Evolutionary conservation across 2,888 invertebrate genomes (phyloP).

Genomic region (Leucophenga montana): DNA sequence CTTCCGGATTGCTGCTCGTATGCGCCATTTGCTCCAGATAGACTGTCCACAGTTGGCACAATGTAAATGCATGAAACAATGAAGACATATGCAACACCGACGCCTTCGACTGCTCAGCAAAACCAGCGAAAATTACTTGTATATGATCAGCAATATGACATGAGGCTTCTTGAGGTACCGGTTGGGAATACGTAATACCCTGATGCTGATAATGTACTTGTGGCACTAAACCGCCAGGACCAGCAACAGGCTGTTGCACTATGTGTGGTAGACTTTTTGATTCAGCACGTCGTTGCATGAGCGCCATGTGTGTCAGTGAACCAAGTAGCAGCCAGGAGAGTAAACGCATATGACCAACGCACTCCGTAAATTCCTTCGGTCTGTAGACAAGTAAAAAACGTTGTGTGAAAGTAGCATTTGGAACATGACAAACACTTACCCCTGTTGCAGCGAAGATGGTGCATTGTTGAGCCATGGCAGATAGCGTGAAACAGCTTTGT

Average conservation of each 20-base stretch:
- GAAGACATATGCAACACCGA: constrained; percentile 96
- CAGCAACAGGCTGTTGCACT: constrained; percentile 43
- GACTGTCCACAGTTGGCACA: constrained; percentile 99
- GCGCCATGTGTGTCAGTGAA: constrained; percentile 89
- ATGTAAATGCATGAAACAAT: constrained; percentile 95
- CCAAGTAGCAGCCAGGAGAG: constrained; percentile 97
- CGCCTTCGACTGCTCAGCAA: constrained; percentile 95
- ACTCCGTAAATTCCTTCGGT: constrained; percentile 94
- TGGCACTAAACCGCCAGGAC: constrained; percentile 43
- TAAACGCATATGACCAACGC: constrained; percentile 93
- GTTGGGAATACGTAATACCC: constrained; percentile 78
- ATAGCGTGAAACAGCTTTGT: constrained; percentile 84
- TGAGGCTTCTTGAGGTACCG: constrained; percentile 96
- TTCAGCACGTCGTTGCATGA: constrained; percentile 71
- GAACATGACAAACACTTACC: constrained; percentile 74
- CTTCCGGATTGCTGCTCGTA: constrained; percentile 80
- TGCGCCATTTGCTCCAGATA: constrained; percentile 93
- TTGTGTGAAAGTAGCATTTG: background rate
- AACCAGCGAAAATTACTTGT: constrained; percentile 94
- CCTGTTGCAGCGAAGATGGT: constrained; percentile 85
- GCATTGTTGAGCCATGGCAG: constrained; percentile 93
- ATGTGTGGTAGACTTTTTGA: constrained; percentile 53
- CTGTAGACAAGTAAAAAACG: constrained; percentile 73
- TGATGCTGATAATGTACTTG: constrained; percentile 63
- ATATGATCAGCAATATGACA: constrained; percentile 98